phyloP scores from a whole-genome alignment of 2,888 invertebrate genomes.

The Drosophila mimica region DNA sequence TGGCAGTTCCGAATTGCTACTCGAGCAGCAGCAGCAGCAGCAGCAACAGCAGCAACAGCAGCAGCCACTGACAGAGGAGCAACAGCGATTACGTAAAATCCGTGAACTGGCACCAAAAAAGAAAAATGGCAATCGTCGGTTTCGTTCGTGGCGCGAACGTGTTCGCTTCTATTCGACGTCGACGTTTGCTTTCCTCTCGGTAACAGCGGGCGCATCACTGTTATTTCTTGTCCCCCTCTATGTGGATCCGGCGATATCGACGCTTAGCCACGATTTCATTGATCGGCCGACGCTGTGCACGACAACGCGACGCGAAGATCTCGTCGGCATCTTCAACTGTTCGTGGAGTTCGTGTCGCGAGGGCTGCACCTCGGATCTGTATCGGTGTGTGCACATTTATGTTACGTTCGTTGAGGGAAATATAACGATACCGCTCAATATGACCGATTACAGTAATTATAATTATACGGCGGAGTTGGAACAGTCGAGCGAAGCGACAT shows the following conservation, averaged over 20 bases:
- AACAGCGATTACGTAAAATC: conserved; percentile 87
- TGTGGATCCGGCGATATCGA: conserved; percentile 95
- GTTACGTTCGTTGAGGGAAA: conserved; percentile 86
- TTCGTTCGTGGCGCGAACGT: conserved; percentile 88
- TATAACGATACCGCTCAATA: conserved; percentile 84
- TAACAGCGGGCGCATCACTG: conserved; percentile 90
- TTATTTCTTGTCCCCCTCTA: conserved; percentile 91
- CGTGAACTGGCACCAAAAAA: conserved; percentile 87
- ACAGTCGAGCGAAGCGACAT: conserved; percentile 86
- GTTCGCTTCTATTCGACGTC: conserved; percentile 90
- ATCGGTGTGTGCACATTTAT: conserved; percentile 89
- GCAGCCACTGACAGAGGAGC: conserved; percentile 38
- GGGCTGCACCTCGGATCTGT: conserved; percentile 94
- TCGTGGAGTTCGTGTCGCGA: conserved; percentile 96
- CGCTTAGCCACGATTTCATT: conserved; percentile 94
- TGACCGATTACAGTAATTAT: conserved; percentile 84
- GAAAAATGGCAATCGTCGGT: conserved; percentile 86
- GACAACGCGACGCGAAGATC: conserved; percentile 92
- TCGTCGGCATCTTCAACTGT: conserved; percentile 94
- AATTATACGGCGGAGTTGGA: conserved; percentile 84
- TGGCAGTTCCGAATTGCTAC: conserved; percentile 91
- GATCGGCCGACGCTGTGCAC: conserved; percentile 93
- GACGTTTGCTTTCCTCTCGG: conserved; percentile 89
- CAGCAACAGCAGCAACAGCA: conserved; percentile 89
- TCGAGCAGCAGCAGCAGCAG: conserved; percentile 91